These are phyloP conservation scores for Haliclona indistincta DNA, from an alignment of 37 sponge, comb jelly and placozoan genomes.

Conservation along the genomic window DNA sequence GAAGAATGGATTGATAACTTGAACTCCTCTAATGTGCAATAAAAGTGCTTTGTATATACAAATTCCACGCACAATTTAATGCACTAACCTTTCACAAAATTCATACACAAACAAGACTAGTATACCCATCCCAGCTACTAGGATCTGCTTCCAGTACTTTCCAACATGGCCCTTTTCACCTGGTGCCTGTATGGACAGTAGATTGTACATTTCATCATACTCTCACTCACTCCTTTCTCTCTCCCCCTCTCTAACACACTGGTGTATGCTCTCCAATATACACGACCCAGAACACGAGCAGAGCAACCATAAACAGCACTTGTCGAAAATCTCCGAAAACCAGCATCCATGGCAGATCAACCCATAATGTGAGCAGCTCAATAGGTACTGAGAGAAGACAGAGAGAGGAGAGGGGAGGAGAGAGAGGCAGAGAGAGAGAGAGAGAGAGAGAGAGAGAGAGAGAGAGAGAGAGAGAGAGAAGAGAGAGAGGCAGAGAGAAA, in stretches of 20 bases:
- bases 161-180: constrained; percentile 14
- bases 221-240: neutral
- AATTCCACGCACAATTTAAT: neutral
- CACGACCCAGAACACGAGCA: constrained; percentile 70
- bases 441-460: neutral
- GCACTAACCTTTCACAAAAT: constrained; percentile 71
- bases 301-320: constrained; percentile 54
- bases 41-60: neutral
- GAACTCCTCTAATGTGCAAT: constrained; percentile 18
- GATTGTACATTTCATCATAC: neutral
- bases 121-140: constrained; percentile 27
- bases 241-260: too few relatives aligned
- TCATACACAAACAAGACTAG: constrained; percentile 69
- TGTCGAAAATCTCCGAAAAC: constrained; percentile 72
- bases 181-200: constrained; percentile 9
- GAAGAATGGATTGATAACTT: constrained; percentile 46
- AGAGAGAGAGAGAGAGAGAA: too few relatives aligned
- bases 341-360: constrained; percentile 69
- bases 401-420: too few relatives aligned
- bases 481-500: too few relatives aligned
- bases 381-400: constrained; percentile 61
- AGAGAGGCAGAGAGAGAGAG: too few relatives aligned
- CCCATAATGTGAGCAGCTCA: constrained; percentile 49
- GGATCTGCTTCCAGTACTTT: constrained; percentile 64
- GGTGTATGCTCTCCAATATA: constrained; percentile 73